Conservation (phyloP, 2,888 invertebrate species). For the Pyrrhia umbra region DNA sequence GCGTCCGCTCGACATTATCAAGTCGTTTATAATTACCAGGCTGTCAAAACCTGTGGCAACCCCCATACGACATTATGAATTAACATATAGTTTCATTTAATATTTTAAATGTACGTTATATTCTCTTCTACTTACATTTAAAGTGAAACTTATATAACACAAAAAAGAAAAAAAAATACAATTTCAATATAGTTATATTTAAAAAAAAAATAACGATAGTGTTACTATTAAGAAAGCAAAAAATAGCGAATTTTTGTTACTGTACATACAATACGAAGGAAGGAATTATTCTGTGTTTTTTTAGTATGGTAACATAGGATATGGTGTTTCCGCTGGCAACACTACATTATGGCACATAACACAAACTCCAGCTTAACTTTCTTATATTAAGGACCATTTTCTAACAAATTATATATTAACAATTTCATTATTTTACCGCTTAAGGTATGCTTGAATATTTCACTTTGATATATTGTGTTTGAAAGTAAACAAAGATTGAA, state of each 20-base stretch:
- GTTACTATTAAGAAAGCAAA: slow-evolving; percentile 84
- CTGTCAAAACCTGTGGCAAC: slow-evolving; percentile 63
- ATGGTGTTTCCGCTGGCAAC: slow-evolving; percentile 88
- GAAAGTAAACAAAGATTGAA: slow-evolving; percentile 6
- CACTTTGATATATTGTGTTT: slow-evolving; percentile 1
- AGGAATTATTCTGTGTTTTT: slow-evolving; percentile 77
- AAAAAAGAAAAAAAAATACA: slow-evolving; percentile 73
- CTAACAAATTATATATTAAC: slow-evolving; percentile 65
- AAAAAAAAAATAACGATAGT: slow-evolving; percentile 80
- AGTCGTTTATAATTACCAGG: slow-evolving; percentile 54
- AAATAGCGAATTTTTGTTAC: slow-evolving; percentile 80
- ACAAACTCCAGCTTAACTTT: slow-evolving; percentile 80
- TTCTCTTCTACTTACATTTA: slow-evolving; percentile 85
- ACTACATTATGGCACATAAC: slow-evolving; percentile 87
- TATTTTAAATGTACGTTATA: slow-evolving; percentile 78
- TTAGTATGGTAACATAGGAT: slow-evolving; percentile 86
- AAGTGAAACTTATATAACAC: slow-evolving; percentile 78
- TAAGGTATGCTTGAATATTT: slow-evolving; percentile 34
- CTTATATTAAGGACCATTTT: slow-evolving; percentile 88
- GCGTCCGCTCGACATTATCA: slow-evolving; percentile 45
- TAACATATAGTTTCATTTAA: slow-evolving; percentile 70
- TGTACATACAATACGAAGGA: slow-evolving; percentile 81
- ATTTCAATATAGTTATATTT: slow-evolving; percentile 79
- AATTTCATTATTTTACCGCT: slow-evolving; percentile 56
- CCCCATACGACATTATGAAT: slow-evolving; percentile 68